Evolutionary conservation across 1,140 invertebrate species (phyloP).

Genomic region (Monochamus saltuarius): DNA sequence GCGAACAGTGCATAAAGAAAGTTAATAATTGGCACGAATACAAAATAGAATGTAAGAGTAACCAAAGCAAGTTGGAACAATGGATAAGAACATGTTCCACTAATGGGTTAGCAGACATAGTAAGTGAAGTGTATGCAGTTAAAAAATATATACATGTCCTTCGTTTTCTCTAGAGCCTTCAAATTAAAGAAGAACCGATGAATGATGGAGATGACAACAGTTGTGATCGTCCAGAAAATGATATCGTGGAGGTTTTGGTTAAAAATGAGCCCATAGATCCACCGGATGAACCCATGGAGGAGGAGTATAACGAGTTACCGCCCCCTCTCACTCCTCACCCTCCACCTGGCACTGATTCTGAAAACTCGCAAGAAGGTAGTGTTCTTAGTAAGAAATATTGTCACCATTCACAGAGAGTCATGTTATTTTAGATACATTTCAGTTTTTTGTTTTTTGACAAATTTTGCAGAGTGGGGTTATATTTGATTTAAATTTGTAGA

Average conservation of each 20-base stretch:
- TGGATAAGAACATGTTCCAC: slow-evolving; percentile 48
- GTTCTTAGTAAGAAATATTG: not conserved
- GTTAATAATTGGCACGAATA: slow-evolving; percentile 59
- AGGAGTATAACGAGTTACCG: slow-evolving; percentile 25
- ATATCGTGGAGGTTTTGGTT: slow-evolving; percentile 6
- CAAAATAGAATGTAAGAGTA: slow-evolving; percentile 57
- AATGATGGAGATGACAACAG: slow-evolving; percentile 13
- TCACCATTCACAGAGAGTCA: not conserved
- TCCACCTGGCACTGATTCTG: not conserved
- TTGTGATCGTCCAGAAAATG: slow-evolving; percentile 1
- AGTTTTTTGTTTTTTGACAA: not conserved
- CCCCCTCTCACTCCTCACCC: slow-evolving; percentile 15
- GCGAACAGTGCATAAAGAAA: slow-evolving; percentile 58
- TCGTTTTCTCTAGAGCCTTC: slow-evolving; percentile 27
- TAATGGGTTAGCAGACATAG: slow-evolving; percentile 26
- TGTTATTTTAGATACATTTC: not conserved
- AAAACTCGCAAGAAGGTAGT: not conserved
- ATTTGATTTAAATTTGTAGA: not conserved
- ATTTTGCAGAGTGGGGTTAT: not conserved
- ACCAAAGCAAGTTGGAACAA: slow-evolving; percentile 58
- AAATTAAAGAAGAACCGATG: slow-evolving; percentile 39
- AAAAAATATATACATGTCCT: not conserved
- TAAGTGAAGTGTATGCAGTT: slow-evolving; percentile 20
- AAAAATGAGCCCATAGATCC: slow-evolving; percentile 25
- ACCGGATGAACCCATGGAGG: slow-evolving; percentile 17